Evolutionary conservation across 2,797 vertebrate genomes (phyloP), one percentile per base, ranked within the genome.

Genomic region (Sebastes reedi): DNA sequence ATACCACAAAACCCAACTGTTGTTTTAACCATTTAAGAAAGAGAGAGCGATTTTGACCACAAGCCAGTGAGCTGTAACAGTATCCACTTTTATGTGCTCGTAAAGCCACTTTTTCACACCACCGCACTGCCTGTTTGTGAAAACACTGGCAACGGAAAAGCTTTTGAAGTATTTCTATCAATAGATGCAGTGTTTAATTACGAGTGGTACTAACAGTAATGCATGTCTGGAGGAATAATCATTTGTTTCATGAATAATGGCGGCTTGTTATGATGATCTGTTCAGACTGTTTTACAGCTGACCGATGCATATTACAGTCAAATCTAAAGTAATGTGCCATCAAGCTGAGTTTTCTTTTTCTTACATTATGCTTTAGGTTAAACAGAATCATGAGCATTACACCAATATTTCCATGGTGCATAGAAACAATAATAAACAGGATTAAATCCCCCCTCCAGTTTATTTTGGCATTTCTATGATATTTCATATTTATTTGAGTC

Each of bases 61-160:
- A 88, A 84, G 83, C 84, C 91, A 82, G 79, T n/a, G 60, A n/a
- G 69, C 80, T 85, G 89, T 75, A 91, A 91, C 77, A 61, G 77
- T 50, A 90, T 84, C 76, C 34, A 14, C 79, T 87, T 94, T 91
- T 84, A 93, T 91, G 82, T 67, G 86, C 91, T 92, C 58, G 61
- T 92, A 91, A 94, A 94, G 73, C 36, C 66, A 16, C 71, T 55
- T 85, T 77, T 92, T 92, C 85, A 85, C 91, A 87, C 89, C 82
- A 62, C 74, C 10, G 27, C 3, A 24, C 70, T 75, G 88, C 80
- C 60, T 77, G 72, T 92, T 87, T 88, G 79, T 77, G 80, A 82
- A 86, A 89, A 88, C 82, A 60, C 75, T 67, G 27, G 39, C 62
- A 71, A 68, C 74, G 50, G 59, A 56, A 13, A 75, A 9, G 62